phyloP scores from a whole-genome alignment of 2,797 vertebrate species.

The Micrastur ruficollis region DNA sequence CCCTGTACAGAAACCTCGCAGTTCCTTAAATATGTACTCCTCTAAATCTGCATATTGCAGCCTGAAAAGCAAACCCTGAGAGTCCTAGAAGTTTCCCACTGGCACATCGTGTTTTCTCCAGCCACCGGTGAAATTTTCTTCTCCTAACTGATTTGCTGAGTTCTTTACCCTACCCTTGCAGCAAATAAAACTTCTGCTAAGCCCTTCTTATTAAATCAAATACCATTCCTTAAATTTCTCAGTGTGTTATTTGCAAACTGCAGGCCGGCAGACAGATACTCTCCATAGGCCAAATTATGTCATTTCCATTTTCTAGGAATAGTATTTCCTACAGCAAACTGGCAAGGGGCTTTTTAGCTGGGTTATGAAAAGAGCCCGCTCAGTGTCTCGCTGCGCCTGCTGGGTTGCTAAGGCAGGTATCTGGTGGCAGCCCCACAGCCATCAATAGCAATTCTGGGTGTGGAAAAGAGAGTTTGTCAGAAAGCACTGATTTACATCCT shows the following conservation, averaged over 20 bases:
- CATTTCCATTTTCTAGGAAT: slow-evolving; percentile 24
- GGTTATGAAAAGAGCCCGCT: neutral
- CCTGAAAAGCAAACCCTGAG: neutral
- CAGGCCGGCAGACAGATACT: neutral
- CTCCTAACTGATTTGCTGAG: accelerated
- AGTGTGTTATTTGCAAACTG: neutral
- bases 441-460: neutral
- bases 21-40: neutral
- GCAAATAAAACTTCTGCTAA: neutral
- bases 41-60: neutral
- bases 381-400: neutral
- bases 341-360: neutral
- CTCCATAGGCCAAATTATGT: slow-evolving; percentile 2
- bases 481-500: neutral
- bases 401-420: neutral
- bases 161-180: neutral
- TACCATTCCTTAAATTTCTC: neutral
- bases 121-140: neutral
- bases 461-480: neutral
- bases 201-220: neutral
- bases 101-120: neutral
- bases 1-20: neutral
- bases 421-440: neutral
- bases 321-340: neutral
- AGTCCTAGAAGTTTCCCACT: neutral